Percentiles rank a stretch among this genome's conserved stretches.
phyloP scores from a whole-genome alignment of 2,888 invertebrate species.

The Cryptocephalus primarius region DNA sequence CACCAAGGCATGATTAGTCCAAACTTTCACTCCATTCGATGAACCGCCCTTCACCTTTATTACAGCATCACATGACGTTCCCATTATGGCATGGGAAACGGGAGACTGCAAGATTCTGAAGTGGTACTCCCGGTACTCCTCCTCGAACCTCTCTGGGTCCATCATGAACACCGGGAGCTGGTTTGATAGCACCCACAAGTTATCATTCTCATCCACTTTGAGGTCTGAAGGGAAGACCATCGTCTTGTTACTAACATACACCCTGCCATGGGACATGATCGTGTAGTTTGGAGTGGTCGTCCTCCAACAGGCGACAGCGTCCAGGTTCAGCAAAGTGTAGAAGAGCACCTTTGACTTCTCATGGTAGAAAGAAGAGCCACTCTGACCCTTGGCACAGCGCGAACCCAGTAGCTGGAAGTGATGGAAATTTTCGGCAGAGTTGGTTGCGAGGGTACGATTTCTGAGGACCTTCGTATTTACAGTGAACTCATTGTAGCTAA shows the following conservation, averaged over 20 bases:
- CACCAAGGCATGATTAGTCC: no score
- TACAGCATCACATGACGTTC: constrained; percentile 59
- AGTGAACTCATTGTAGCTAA: constrained; percentile 64
- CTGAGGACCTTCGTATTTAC: constrained; percentile 59
- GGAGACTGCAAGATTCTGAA: constrained; percentile 60
- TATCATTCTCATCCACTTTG: constrained; percentile 60
- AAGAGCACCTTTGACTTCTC: constrained; percentile 60
- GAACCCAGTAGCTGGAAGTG: constrained; percentile 52
- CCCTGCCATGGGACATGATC: constrained; percentile 58
- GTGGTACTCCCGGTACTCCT: constrained; percentile 54
- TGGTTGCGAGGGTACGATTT: constrained; percentile 40
- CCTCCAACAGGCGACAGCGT: constrained; percentile 70
- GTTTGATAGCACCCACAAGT: constrained; percentile 65
- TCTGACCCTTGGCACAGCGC: constrained; percentile 61
- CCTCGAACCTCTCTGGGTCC: constrained; percentile 44
- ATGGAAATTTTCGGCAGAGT: constrained; percentile 43
- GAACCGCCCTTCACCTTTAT: constrained; percentile 19
- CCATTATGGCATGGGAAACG: constrained; percentile 57
- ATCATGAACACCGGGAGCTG: constrained; percentile 63
- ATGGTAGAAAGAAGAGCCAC: constrained; percentile 62
- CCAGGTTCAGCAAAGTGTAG: constrained; percentile 62
- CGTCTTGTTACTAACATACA: constrained; percentile 57
- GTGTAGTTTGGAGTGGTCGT: constrained; percentile 56
- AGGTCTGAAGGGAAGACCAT: constrained; percentile 68
- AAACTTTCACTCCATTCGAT: no score